Evolutionary conservation across 2,113 vertebrate species (phyloP), one percentile per base, ranked within the genome.

Genomic region (Pholis gunnellus): DNA sequence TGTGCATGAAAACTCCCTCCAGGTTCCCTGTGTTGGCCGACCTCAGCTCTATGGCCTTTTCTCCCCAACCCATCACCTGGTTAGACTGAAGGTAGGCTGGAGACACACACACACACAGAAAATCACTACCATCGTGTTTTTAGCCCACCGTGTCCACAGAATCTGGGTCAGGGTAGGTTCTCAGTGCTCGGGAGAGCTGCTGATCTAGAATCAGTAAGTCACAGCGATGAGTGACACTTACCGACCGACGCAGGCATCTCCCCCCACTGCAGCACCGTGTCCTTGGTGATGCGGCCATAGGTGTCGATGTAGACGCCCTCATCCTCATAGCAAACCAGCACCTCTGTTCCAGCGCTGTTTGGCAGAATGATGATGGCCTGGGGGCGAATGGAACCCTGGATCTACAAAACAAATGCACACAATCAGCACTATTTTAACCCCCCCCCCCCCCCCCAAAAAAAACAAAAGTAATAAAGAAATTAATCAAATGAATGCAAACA

Each of bases 311-410:
- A 98, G 89, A 98, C 96, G 20, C 97, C 96, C 95, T 99, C 98
- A 63, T 97, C 97, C 86, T 98, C 97, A 3, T 99, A 99, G 88
- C 97, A 97, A 54, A 98, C 96, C 90, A 99, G 94, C 68, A 99
- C 95, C 91, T 99, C 98, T 85, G 96, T 97, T 88, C 97, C 97
- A 0, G 96, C 95, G 75, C 95, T 97, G 86, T 98, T 97, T 1
- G 97, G 98, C 71, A 99, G 94, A 93, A 99, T 97, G 93, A 99
- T 96, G 87, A 99, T 97, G 91, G 97, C 97, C 73, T 99, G 97
- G 17, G 97, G 96, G 75, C 92, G 95, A 86, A 99, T 97, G 71
- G 94, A 95, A 65, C 97, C 96, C 87, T 96, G 96, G 92, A 97
- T 96, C 96, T 97, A 87, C 66, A 88, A 88, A 25, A 88, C 6